Conservation (phyloP, 2,797 vertebrate species). For the Chrysocyon brachyurus region DNA sequence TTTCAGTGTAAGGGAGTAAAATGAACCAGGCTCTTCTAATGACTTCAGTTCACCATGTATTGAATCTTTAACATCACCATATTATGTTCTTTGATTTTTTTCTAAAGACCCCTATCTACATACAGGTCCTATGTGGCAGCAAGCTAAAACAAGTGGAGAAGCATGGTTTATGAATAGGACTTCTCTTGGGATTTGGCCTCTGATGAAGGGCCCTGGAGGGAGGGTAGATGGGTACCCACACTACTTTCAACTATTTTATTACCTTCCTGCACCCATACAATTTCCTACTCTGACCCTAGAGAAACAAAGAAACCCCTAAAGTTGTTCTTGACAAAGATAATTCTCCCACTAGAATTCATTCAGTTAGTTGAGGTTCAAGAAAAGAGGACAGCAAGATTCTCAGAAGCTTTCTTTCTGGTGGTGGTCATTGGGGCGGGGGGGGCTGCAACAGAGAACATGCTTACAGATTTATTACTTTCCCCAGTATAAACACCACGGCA, state of each 20-base stretch:
- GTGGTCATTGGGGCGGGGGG: background rate
- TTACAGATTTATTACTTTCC: background rate
- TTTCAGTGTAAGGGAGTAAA: slow-evolving; percentile 2
- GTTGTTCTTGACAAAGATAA: background rate
- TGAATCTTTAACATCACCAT: background rate
- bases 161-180: background rate
- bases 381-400: background rate
- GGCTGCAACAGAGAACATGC: background rate
- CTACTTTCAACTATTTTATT: background rate
- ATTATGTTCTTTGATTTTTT: background rate
- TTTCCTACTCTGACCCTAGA: background rate
- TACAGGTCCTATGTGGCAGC: background rate
- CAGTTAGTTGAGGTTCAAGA: background rate
- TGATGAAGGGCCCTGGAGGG: background rate
- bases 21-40: background rate
- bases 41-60: background rate
- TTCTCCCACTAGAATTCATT: background rate
- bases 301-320: background rate
- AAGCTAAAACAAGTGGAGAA: background rate
- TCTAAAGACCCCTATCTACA: background rate
- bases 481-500: background rate
- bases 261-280: background rate
- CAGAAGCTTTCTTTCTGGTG: background rate
- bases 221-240: background rate
- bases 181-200: background rate